phyloP scores from a whole-genome alignment of 2,797 vertebrate genomes.

The Paedocypris micromegethes region DNA sequence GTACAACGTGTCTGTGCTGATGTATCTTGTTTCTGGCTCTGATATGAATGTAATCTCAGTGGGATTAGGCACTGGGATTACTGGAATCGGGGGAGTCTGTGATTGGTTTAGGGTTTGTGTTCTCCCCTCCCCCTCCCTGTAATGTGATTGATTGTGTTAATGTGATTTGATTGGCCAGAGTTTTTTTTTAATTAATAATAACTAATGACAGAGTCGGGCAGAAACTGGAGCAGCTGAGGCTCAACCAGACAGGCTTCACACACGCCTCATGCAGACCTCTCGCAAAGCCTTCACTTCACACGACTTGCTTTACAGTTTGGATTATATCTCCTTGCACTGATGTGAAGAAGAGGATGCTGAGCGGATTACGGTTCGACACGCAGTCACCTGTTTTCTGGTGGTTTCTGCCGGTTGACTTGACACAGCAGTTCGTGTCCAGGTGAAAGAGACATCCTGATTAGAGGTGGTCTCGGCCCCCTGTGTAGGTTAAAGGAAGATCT shows the following conservation, averaged over 20 bases:
- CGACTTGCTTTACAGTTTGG: background rate
- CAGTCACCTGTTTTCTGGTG: background rate
- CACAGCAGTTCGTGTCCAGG: no score
- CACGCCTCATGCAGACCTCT: background rate
- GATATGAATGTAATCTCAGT: constrained; percentile 37
- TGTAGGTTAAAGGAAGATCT: constrained; percentile 74
- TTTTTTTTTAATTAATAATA: constrained; percentile 28
- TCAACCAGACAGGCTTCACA: background rate
- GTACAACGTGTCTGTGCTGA: constrained; percentile 11
- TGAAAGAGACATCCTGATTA: constrained; percentile 59
- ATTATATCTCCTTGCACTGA: background rate
- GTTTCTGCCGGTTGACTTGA: background rate
- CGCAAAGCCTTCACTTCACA: background rate
- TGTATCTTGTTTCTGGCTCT: constrained; percentile 1
- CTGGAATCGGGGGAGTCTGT: constrained; percentile 19
- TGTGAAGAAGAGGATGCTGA: background rate
- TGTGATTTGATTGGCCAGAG: constrained; percentile 39
- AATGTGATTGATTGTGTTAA: constrained; percentile 36
- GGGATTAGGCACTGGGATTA: constrained; percentile 47
- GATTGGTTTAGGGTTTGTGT: constrained; percentile 22
- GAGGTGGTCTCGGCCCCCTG: constrained; percentile 50
- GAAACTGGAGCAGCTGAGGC: constrained; percentile 25
- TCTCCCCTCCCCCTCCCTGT: background rate
- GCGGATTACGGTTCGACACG: background rate
- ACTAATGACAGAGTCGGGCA: constrained; percentile 24